Base-by-base conservation (phyloP, 2,888 invertebrate species). In the Argyresthia albistria region DNA sequence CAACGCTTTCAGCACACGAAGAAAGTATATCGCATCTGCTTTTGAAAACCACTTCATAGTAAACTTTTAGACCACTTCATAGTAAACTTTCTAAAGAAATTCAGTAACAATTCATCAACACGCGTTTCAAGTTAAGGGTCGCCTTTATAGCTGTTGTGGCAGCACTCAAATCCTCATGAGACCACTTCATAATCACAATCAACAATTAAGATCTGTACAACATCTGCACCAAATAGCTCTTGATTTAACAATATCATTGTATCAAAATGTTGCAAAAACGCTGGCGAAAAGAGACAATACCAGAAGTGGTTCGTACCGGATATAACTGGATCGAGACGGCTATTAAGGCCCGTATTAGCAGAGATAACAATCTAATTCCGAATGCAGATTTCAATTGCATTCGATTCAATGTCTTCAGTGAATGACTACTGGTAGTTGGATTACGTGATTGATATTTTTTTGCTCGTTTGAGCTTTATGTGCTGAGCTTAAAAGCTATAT, bases 351-450 rank as follows among this genome's bases (percentile, higher is more conserved):
- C 65, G 71, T 59, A 75, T 76, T 77, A 74, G 60, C 57, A 51
- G 54, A 73, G 83, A 86, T 86, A 80, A 77, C 72, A 69, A 83
- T 84, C 81, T 78, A 74, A 78, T 77, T 66, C 69, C 65, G 68
- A 76, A 75, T 76, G 74, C 72, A 76, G 76, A 79, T 79, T 72
- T 71, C 67, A 60, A 70, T 70, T 67, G 68, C 67, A 69, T 67
- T 70, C 67, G 65, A 48, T 48, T 48, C 37, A 48, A 45, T 11
- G 12, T 14, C 48, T 48, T 50, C 43, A n/a, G 14, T 50, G 50
- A 50, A 50, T 50, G 50, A 50, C 48, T 48, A 14, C 42, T 39
- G 15, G 42, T 16, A 50, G 50, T 39, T 50, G 50, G 9, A 50
- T 50, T 15, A 42, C 12, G 48, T 25, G n/a, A 35, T 16, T 46